These are phyloP conservation scores for Drosophila subobscura DNA, from an alignment of 1,140 invertebrate species.

Conservation along the genomic window DNA sequence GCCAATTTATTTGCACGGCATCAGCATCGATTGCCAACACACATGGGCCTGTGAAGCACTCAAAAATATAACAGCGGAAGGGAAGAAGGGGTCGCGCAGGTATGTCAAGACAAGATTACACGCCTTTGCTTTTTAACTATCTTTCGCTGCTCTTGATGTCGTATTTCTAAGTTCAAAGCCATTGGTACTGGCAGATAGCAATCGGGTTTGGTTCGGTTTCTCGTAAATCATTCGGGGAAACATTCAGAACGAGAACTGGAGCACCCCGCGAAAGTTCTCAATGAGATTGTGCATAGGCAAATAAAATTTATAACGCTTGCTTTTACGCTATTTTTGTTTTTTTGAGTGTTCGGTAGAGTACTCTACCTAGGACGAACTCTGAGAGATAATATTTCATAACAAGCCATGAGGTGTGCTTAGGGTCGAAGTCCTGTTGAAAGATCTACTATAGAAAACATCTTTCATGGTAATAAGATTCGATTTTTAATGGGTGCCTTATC, in stretches of 20 bases:
- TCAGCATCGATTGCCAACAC: slow-evolving; percentile 47
- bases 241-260: neutral
- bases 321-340: slow-evolving; percentile 5
- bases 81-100: slow-evolving; percentile 4
- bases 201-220: slow-evolving; percentile 1
- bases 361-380: too few species aligned
- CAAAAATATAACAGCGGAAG: neutral
- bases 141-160: slow-evolving; percentile 34
- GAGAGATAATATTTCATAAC: too few species aligned
- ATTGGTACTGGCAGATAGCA: slow-evolving; percentile 27
- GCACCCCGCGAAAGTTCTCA: neutral
- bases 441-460: too few species aligned
- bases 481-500: slow-evolving; percentile 10
- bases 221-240: slow-evolving; percentile 54
- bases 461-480: too few species aligned
- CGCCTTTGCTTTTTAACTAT: slow-evolving; percentile 65
- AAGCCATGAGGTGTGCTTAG: too few species aligned
- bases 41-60: neutral
- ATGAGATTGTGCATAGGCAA: slow-evolving; percentile 2
- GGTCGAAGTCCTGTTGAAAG: too few species aligned
- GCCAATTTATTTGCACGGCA: slow-evolving; percentile 56
- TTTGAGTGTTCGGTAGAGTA: slow-evolving; percentile 8
- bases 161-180: slow-evolving; percentile 61
- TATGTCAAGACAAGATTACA: slow-evolving; percentile 62
- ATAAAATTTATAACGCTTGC: slow-evolving; percentile 22